Conservation (phyloP, 2,888 invertebrate species). For the Parapristionchus giblindavisi region DNA sequence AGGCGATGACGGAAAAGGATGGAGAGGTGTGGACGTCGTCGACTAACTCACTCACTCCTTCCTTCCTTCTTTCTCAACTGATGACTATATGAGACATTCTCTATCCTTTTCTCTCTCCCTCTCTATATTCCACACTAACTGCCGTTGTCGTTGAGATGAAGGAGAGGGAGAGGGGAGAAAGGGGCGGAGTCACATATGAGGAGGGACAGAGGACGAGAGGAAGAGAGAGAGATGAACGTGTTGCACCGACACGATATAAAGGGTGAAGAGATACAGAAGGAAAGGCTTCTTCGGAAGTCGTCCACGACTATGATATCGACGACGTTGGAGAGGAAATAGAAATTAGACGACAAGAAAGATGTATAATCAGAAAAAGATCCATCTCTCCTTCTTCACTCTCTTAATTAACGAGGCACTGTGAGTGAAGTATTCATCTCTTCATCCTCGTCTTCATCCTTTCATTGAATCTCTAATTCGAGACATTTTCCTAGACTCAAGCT, state of each 20-base stretch:
- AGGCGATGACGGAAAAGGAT: neutral
- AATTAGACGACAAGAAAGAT: too few relatives aligned
- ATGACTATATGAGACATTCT: slow-evolving; percentile 15
- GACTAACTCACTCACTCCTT: slow-evolving; percentile 1
- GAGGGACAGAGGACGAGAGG: neutral
- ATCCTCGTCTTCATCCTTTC: slow-evolving; percentile 6
- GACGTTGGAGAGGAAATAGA: too few relatives aligned
- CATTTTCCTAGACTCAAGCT: too few relatives aligned
- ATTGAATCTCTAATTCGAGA: too few relatives aligned
- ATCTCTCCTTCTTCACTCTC: too few relatives aligned
- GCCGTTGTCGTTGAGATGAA: slow-evolving; percentile 15
- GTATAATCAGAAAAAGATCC: too few relatives aligned
- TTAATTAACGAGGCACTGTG: too few relatives aligned
- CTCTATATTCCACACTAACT: slow-evolving; percentile 6
- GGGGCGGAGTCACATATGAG: neutral
- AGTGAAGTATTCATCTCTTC: too few relatives aligned
- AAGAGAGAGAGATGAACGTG: neutral
- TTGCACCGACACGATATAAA: neutral
- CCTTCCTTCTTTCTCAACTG: slow-evolving; percentile 3
- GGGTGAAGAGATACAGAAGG: neutral
- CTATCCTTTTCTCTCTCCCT: slow-evolving; percentile 16
- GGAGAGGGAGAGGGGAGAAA: neutral
- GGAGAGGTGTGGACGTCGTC: neutral
- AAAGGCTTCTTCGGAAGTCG: too few relatives aligned
- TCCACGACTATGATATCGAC: too few relatives aligned